Evolutionary conservation across 2,797 vertebrate genomes (phyloP).

Genomic region (Huso huso): DNA sequence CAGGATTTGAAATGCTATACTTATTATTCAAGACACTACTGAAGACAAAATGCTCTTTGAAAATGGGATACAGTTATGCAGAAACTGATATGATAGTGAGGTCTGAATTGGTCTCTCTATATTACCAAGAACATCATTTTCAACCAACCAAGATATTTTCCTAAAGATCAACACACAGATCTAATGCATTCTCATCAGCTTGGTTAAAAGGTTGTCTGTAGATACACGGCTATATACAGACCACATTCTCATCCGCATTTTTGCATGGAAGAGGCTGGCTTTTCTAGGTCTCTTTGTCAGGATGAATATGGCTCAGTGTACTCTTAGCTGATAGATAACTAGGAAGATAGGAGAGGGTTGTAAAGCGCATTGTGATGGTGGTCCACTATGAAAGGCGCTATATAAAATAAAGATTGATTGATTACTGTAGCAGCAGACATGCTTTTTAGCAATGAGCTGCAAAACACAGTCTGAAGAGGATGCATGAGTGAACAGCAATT

Average conservation of each 20-base stretch:
- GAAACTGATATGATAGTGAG: conserved; percentile 1
- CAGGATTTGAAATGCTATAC: neutral
- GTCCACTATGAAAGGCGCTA: too few relatives aligned
- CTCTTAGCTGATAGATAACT: conserved; percentile 2
- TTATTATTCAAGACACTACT: conserved; percentile 7
- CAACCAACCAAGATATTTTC: too few relatives aligned
- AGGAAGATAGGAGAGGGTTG: neutral
- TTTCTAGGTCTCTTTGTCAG: neutral
- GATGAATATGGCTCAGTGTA: neutral
- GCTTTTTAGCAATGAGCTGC: neutral
- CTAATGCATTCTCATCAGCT: too few relatives aligned
- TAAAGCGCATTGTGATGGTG: too few relatives aligned
- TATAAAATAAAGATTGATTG: too few relatives aligned
- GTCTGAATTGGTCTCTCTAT: neutral
- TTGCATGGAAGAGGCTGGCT: neutral
- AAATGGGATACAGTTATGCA: conserved; percentile 7
- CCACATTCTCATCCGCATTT: neutral
- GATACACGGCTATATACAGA: neutral
- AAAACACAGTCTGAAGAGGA: neutral
- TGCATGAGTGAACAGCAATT: neutral
- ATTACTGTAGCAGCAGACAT: neutral
- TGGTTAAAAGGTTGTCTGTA: too few relatives aligned
- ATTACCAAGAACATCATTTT: too few relatives aligned
- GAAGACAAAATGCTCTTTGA: conserved; percentile 2
- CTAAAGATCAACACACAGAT: too few relatives aligned